Evolutionary conservation across 2,888 invertebrate species (phyloP).

Genomic region (Ennomos fuscantarius): DNA sequence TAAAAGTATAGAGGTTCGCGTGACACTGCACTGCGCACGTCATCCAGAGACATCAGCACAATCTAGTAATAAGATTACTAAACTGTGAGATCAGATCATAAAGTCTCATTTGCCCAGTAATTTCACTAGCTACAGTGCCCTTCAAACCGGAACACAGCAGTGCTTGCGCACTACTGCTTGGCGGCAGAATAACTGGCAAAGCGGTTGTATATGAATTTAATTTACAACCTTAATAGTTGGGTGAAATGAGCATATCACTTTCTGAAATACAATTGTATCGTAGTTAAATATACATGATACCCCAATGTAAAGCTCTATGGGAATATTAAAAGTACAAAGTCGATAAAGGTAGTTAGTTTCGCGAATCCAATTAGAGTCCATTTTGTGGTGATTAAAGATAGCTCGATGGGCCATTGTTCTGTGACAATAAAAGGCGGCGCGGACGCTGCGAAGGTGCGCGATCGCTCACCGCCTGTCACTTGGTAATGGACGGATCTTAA

Average conservation of each 20-base stretch:
- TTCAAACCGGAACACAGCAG: too few relatives aligned
- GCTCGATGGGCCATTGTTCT: constrained; percentile 73
- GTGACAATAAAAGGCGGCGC: constrained; percentile 64
- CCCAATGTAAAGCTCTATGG: constrained; percentile 1
- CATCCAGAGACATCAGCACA: too few relatives aligned
- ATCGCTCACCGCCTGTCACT: constrained; percentile 81
- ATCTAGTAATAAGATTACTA: too few relatives aligned
- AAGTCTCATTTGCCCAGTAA: too few relatives aligned
- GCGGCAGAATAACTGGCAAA: too few relatives aligned
- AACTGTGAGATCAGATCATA: too few relatives aligned
- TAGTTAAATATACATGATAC: not conserved
- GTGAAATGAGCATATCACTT: constrained; percentile 15
- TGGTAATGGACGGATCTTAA: constrained; percentile 71
- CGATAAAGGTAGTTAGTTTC: constrained; percentile 55
- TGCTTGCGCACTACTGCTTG: too few relatives aligned
- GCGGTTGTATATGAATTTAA: too few relatives aligned
- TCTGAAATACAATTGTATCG: constrained; percentile 4
- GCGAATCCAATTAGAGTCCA: constrained; percentile 81
- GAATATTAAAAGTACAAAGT: constrained; percentile 54
- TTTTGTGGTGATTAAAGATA: constrained; percentile 81
- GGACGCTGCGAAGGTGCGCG: constrained; percentile 62
- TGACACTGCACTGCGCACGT: too few relatives aligned
- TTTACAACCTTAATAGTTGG: constrained; percentile 16
- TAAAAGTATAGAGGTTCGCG: too few relatives aligned
- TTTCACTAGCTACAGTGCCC: too few relatives aligned